Percentiles rank a stretch among this genome's conserved stretches.
Conservation (phyloP, 2,113 vertebrate genomes). For the Gnathonemus echidnorhynchus region DNA sequence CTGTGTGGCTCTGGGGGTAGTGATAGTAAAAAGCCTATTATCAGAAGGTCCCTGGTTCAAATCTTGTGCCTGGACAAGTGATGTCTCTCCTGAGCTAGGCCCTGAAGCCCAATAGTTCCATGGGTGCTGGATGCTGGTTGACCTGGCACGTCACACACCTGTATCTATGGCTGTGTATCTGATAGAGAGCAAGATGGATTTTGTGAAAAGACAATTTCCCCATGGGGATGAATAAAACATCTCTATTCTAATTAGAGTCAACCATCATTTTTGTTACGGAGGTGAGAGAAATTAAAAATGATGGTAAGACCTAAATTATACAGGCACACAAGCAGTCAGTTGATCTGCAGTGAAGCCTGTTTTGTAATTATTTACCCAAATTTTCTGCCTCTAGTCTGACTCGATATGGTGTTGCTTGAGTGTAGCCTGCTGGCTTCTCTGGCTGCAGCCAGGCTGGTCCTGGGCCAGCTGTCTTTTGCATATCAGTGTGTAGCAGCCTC, state of each 20-base stretch:
- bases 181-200: neutral
- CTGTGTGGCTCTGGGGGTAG: neutral
- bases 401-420: neutral
- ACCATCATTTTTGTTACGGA: neutral
- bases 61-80: neutral
- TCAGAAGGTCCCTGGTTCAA: neutral
- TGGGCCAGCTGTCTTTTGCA: conserved; percentile 9
- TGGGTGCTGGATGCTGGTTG: neutral
- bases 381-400: neutral
- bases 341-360: neutral
- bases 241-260: neutral
- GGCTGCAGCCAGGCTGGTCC: neutral
- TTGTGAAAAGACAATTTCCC: neutral
- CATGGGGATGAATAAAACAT: neutral
- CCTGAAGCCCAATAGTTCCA: neutral
- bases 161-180: neutral
- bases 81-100: neutral
- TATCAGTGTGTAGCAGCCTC: conserved; percentile 24
- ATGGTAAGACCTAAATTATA: neutral
- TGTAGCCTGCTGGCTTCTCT: neutral
- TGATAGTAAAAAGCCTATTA: neutral
- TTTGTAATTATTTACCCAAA: neutral
- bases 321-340: neutral
- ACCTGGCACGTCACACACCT: neutral
- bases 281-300: neutral